Evolutionary conservation across 2,113 vertebrate species (phyloP).

Genomic region (Macheiramphus alcinus): DNA sequence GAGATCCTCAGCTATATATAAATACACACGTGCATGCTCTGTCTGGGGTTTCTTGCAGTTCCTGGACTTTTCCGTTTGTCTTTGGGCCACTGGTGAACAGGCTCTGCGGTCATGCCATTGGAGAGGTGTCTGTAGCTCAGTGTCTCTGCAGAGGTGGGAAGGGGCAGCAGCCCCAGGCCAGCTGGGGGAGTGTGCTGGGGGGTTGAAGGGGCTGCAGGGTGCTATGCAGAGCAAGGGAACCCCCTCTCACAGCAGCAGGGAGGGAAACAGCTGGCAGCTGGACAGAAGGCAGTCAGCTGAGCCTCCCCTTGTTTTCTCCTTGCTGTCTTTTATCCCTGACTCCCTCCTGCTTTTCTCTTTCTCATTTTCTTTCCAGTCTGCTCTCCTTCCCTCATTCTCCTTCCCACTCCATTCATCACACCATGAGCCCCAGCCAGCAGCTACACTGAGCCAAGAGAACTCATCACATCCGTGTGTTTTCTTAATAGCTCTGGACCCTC

Average conservation of each 20-base stretch:
- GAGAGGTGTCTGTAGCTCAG: background rate
- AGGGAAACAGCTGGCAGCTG: background rate
- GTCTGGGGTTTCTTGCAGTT: background rate
- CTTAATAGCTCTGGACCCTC: constrained; percentile 27
- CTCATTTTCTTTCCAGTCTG: background rate
- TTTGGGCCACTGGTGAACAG: background rate
- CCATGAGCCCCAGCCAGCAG: background rate
- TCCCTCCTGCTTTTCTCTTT: constrained; percentile 21
- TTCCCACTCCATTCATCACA: constrained; percentile 54
- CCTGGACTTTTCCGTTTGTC: background rate
- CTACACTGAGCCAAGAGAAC: constrained; percentile 9
- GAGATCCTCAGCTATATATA: background rate
- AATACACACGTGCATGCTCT: background rate
- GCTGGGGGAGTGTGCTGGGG: background rate
- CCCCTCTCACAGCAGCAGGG: background rate
- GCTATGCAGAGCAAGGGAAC: background rate
- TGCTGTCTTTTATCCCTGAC: background rate
- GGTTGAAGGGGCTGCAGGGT: background rate
- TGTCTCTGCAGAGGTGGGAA: background rate
- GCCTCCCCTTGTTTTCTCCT: background rate
- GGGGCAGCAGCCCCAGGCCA: background rate
- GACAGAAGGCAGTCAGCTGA: background rate
- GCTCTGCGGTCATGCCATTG: background rate
- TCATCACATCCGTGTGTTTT: constrained; percentile 34
- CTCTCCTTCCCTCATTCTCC: background rate